A percentile compares a stretch with the other conserved stretches of the same genome.
Evolutionary conservation across 2,888 invertebrate genomes (phyloP).

Genomic region (Charanyca ferruginea): DNA sequence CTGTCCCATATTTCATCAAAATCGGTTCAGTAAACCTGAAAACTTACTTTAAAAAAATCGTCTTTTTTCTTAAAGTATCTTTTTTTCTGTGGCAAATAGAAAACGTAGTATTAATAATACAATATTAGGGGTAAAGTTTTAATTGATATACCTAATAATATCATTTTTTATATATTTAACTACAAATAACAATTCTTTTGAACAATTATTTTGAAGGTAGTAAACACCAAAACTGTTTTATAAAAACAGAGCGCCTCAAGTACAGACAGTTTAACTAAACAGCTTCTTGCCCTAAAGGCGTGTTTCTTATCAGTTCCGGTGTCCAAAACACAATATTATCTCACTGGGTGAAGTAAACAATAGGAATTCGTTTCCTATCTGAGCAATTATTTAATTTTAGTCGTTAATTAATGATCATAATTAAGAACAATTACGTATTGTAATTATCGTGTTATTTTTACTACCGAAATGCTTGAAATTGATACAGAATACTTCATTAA

Average conservation of each 20-base stretch:
- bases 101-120: too few relatives aligned
- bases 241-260: slow-evolving; percentile 22
- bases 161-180: neutral
- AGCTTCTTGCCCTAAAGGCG: slow-evolving; percentile 21
- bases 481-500: slow-evolving; percentile 34
- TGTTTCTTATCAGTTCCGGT: slow-evolving; percentile 45
- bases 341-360: slow-evolving; percentile 48
- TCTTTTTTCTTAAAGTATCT: too few relatives aligned
- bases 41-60: too few relatives aligned
- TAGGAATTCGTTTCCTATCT: slow-evolving; percentile 45
- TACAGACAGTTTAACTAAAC: slow-evolving; percentile 16
- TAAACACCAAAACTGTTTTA: neutral
- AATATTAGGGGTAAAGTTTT: too few relatives aligned
- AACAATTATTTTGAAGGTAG: neutral
- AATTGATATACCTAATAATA: too few relatives aligned
- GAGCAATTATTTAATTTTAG: slow-evolving; percentile 45
- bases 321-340: slow-evolving; percentile 48
- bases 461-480: slow-evolving; percentile 1
- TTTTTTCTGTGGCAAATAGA: too few relatives aligned
- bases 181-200: neutral
- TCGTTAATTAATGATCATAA: slow-evolving; percentile 46
- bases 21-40: too few relatives aligned
- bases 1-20: too few relatives aligned
- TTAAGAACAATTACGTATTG: slow-evolving; percentile 29
- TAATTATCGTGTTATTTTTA: slow-evolving; percentile 25